Evolutionary conservation across 2,113 vertebrate genomes (phyloP), one percentile per base, ranked within the genome.

Genomic region (Protomyctophum bolini): DNA sequence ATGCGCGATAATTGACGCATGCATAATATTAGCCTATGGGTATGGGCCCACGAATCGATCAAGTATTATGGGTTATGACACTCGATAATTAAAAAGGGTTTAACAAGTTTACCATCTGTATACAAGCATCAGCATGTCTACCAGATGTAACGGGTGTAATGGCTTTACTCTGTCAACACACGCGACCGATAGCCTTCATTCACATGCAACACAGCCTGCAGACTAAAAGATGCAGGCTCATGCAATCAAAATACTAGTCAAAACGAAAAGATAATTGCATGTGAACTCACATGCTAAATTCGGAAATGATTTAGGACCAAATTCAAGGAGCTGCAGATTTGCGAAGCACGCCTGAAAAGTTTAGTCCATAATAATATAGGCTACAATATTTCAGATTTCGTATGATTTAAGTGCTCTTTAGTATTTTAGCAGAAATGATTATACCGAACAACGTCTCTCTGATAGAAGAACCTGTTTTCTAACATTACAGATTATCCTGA

Each of bases 401-500:
- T 21, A 41, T 41, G 33, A 41, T 41, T 41, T 41, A 41, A 41
- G 33, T 41, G 33, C 33, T 41, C 0, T 41, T 41, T 41, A 41
- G 21, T 21, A 1, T 21, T 21, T 21, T 21, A 21, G 21, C 21
- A 41, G 33, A 41, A 41, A 41, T 41, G 1, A 41, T 3, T 6
- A 41, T 21, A 41, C 33, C 33, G 5, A 41, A 41, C 33, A 41
- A 41, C 3, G 33, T 41, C 3, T 41, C 33, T 4, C 33, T 41
- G 33, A 41, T 41, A 41, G 33, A 10, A 41, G 33, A 10, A 41
- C 33, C 21, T 56, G 2, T 73, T 1, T 76, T 8, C 9, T 73
- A 71, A 33, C 68, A 56, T 10, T 80, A 75, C 14, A 99, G 98
- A 99, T 99, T 85, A 99, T 99, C 80, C 87, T 99, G 10, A 99